Evolutionary conservation across 2,888 invertebrate species (phyloP).

Genomic region (Campaea margaritaria): DNA sequence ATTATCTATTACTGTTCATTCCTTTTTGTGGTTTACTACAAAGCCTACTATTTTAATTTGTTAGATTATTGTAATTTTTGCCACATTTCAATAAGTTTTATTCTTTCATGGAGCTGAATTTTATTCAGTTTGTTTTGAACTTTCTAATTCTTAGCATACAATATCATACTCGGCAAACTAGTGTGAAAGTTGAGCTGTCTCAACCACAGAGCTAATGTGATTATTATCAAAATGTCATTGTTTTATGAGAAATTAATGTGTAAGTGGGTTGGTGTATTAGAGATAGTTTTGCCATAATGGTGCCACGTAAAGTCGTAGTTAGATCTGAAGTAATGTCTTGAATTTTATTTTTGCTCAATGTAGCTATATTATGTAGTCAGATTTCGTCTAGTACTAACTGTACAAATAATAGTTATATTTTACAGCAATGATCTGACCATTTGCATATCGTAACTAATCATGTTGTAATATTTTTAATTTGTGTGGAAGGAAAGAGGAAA

Average conservation of each 20-base stretch:
- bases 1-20: neutral
- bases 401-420: neutral
- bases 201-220: constrained; percentile 5
- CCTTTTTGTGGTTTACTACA: neutral
- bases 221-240: constrained; percentile 6
- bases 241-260: constrained; percentile 3
- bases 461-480: too few relatives aligned
- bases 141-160: neutral
- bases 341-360: constrained; percentile 37
- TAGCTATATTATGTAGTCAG: constrained; percentile 6
- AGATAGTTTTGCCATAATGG: constrained; percentile 19
- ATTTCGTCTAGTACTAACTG: neutral
- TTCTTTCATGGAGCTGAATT: too few relatives aligned
- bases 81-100: too few relatives aligned
- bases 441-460: too few relatives aligned
- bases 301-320: constrained; percentile 31
- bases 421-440: too few relatives aligned
- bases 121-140: neutral
- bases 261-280: constrained; percentile 3
- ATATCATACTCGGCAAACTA: neutral
- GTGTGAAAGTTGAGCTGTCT: neutral
- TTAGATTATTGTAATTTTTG: neutral
- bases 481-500: too few relatives aligned
- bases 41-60: too few relatives aligned
- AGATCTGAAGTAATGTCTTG: constrained; percentile 29